These are phyloP conservation scores for Psephotus haematonotus DNA, from an alignment of 2,113 vertebrate genomes.

Conservation along the genomic window DNA sequence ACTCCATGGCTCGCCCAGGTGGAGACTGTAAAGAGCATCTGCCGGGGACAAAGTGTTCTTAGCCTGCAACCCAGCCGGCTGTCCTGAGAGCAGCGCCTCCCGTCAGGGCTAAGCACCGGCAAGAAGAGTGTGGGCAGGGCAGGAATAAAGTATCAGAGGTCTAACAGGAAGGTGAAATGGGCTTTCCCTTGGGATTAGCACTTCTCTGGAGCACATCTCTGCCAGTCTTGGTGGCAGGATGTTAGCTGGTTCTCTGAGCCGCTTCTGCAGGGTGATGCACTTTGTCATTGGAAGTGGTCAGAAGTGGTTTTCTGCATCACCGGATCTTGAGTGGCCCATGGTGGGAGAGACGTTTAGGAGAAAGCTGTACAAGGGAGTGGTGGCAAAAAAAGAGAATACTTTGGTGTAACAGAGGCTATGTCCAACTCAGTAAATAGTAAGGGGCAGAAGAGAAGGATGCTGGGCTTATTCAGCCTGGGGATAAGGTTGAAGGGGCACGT, in stretches of 20 bases:
- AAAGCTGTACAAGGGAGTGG: neutral
- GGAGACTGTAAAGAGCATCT: neutral
- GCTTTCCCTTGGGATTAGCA: neutral
- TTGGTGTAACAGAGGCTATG: neutral
- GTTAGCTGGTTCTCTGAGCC: neutral
- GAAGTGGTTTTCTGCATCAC: neutral
- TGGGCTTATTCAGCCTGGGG: neutral
- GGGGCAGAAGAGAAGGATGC: neutral
- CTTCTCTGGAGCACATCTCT: neutral
- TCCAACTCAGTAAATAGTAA: neutral
- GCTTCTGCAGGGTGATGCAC: neutral
- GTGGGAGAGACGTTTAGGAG: neutral
- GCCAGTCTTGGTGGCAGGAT: neutral
- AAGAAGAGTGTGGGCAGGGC: neutral
- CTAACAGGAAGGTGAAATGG: neutral
- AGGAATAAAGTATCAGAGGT: neutral
- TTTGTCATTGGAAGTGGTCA: neutral
- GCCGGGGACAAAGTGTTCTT: neutral
- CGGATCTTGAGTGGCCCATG: neutral
- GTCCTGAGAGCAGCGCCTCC: neutral
- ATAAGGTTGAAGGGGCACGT: neutral
- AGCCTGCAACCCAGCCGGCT: neutral
- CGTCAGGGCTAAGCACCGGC: neutral
- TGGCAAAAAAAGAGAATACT: neutral
- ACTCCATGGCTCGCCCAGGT: neutral